phyloP scores from a whole-genome alignment of 2,113 vertebrate species.

The Paracanthobrama guichenoti region DNA sequence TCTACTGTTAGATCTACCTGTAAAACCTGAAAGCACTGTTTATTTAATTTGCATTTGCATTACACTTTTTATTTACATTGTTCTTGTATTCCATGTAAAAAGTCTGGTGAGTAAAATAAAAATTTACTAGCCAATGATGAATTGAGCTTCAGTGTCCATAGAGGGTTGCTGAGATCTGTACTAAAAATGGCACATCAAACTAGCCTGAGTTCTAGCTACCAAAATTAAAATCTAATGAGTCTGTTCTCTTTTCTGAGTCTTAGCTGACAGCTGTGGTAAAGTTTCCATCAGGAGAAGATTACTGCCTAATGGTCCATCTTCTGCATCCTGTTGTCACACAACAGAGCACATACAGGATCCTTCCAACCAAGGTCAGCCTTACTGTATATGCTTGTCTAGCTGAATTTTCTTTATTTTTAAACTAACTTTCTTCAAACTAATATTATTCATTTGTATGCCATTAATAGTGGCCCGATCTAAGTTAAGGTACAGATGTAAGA shows the following conservation, averaged over 20 bases:
- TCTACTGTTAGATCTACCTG: too few relatives aligned
- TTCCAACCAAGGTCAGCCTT: constrained; percentile 87
- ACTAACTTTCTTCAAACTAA: background rate
- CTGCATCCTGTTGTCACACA: constrained; percentile 85
- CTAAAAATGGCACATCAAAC: background rate
- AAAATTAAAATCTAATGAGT: constrained; percentile 50
- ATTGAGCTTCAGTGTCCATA: too few relatives aligned
- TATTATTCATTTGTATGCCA: background rate
- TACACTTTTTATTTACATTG: too few relatives aligned
- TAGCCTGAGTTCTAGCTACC: background rate
- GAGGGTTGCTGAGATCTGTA: background rate
- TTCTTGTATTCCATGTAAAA: too few relatives aligned
- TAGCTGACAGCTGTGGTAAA: constrained; percentile 83
- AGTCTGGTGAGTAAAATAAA: too few relatives aligned
- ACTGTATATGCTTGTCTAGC: background rate
- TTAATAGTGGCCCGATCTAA: background rate
- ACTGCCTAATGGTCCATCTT: constrained; percentile 81
- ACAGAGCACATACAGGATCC: constrained; percentile 90
- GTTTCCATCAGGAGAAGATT: constrained; percentile 84
- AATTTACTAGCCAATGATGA: too few relatives aligned
- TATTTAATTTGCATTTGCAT: too few relatives aligned
- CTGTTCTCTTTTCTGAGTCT: constrained; percentile 28
- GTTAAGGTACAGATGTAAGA: background rate
- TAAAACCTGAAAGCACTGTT: too few relatives aligned
- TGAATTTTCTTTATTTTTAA: background rate